Base-by-base conservation (phyloP, 2,797 vertebrate species). In the Galaxias olidus region DNA sequence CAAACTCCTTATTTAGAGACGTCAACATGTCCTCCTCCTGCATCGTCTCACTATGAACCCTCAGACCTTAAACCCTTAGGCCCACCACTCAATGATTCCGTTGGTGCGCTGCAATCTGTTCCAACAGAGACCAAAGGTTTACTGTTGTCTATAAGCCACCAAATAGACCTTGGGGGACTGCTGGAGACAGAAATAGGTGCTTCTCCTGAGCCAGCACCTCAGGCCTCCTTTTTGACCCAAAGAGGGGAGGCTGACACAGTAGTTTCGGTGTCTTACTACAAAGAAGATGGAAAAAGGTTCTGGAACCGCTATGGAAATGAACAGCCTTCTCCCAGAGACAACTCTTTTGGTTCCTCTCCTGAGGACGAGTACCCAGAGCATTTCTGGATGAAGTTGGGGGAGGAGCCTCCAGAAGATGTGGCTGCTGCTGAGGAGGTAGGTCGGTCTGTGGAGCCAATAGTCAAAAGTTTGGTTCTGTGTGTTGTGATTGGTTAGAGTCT, bases 141-240 rank as follows among this genome's bases (percentile, higher is more conserved):
- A 62, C 88, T 97, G 42, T 95, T 95, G 0, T 90, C 93, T 0
- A 93, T 96, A 59, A 87, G 84, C 0, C 90, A 91, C 68, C 88
- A 92, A 4, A 91, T 89, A n/a, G 94, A 95, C 68, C 64, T 96
- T 66, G 82, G 93, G 42, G 92, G 84, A 20, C 90, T 98, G 48
- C 84, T 98, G 73, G 87, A 87, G 69, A 92, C 94, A 11, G 90
- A 87, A 19, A 76, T 86, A 12, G 45, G 76, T 1, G 11, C 81
- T 0, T 47, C 77, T 4, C 59, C n/a, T 41, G 46, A 42, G 14
- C 5, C 58, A 63, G 76, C 11, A 10, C 46, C 50, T 11, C 76
- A 60, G 40, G 52, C 68, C 6, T 15, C 71, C 58, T 73, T 20
- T 74, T 52, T 47, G 72, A 69, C 68, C 43, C 42, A 0, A 70